Evolutionary conservation across 1,140 invertebrate genomes (phyloP).

Genomic region (Zaprionus ornatus): DNA sequence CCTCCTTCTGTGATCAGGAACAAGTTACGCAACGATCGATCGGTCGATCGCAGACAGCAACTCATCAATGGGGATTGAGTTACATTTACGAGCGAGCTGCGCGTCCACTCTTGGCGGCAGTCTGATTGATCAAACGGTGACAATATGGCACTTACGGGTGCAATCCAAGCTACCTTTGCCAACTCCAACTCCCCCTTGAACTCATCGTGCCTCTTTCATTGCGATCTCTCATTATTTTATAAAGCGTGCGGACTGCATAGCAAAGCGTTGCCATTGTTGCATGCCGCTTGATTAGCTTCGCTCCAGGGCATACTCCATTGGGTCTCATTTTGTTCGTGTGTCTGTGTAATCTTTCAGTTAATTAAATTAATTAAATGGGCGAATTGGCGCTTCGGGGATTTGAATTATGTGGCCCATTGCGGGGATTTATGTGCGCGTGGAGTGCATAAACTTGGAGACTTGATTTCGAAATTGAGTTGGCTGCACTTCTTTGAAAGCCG

Average conservation of each 20-base stretch:
- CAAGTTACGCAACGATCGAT: constrained; percentile 71
- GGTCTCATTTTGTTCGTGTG: constrained; percentile 49
- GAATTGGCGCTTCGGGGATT: constrained; percentile 63
- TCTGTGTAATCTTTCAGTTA: constrained; percentile 71
- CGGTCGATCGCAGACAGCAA: constrained; percentile 15
- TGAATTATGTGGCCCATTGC: constrained; percentile 34
- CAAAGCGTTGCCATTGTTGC: constrained; percentile 74
- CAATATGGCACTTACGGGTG: constrained; percentile 81
- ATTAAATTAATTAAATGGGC: constrained; percentile 78
- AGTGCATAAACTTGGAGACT: constrained; percentile 49
- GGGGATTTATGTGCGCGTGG: constrained; percentile 35
- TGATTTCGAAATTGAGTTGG: constrained; percentile 21
- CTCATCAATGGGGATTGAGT: constrained; percentile 75
- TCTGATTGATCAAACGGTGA: constrained; percentile 80
- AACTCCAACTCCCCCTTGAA: constrained; percentile 6
- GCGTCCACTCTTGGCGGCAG: constrained; percentile 55
- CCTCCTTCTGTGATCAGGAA: constrained; percentile 27
- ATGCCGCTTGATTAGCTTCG: constrained; percentile 72
- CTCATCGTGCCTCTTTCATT: constrained; percentile 8
- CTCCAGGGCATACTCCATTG: constrained; percentile 22
- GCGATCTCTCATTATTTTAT: constrained; percentile 73
- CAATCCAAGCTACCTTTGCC: constrained; percentile 58
- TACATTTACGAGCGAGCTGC: constrained; percentile 78
- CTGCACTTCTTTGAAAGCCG: constrained; percentile 35
- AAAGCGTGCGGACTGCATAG: constrained; percentile 81